Evolutionary conservation across 2,888 invertebrate species (phyloP).

Genomic region (Andrena minutula): DNA sequence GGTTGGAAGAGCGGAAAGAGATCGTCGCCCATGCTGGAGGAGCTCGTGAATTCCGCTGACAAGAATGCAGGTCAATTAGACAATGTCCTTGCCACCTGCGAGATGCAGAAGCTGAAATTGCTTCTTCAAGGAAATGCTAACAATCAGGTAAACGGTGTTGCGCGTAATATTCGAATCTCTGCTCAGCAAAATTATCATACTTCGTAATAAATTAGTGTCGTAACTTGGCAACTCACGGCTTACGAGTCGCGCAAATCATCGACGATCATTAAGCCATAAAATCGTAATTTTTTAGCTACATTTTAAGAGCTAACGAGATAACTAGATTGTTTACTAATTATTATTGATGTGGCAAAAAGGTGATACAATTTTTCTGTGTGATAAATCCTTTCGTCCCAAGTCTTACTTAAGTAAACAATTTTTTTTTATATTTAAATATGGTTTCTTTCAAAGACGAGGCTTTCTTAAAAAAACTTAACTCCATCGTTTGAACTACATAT

Average conservation of each 20-base stretch:
- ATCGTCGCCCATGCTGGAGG: conserved; percentile 55
- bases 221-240: not conserved
- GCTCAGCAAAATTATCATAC: not conserved
- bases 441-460: too few species aligned
- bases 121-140: conserved; percentile 86
- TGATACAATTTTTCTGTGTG: too few species aligned
- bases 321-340: too few species aligned
- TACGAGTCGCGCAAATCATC: not conserved
- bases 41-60: conserved; percentile 16
- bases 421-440: too few species aligned
- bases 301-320: too few species aligned
- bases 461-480: too few species aligned
- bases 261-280: not conserved
- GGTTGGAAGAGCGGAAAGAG: conserved; percentile 92
- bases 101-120: conserved; percentile 86
- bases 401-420: too few species aligned
- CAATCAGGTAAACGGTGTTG: conserved; percentile 83
- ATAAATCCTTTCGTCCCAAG: too few species aligned
- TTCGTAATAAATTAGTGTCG: not conserved
- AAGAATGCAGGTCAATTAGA: conserved; percentile 50
- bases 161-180: conserved; percentile 1
- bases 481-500: too few species aligned
- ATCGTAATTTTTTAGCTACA: too few species aligned
- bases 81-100: conserved; percentile 83
- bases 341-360: too few species aligned